Evolutionary conservation across 2,113 vertebrate species (phyloP).

Genomic region (Eudyptes chrysolophus): DNA sequence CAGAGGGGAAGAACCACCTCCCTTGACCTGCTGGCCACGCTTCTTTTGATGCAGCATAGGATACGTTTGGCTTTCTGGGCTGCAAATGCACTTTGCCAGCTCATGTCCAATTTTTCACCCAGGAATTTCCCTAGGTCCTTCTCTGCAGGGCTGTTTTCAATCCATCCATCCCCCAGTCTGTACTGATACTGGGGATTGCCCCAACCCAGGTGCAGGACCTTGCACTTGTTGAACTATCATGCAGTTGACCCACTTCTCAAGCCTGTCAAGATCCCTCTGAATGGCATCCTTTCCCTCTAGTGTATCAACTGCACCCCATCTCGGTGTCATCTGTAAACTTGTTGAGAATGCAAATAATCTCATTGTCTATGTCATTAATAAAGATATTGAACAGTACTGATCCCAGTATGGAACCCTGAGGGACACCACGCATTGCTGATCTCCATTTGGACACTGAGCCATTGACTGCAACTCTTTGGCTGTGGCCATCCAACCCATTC

Average conservation of each 20-base stretch:
- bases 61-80: background rate
- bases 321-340: background rate
- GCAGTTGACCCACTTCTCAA: background rate
- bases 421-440: background rate
- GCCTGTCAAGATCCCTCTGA: background rate
- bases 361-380: background rate
- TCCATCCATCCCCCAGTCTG: background rate
- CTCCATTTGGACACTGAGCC: background rate
- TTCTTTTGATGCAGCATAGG: background rate
- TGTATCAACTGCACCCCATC: background rate
- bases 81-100: background rate
- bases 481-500: background rate
- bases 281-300: background rate
- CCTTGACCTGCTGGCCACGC: background rate
- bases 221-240: background rate
- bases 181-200: background rate
- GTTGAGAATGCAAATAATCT: background rate
- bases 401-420: background rate
- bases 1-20: background rate
- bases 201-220: background rate
- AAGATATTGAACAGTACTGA: background rate
- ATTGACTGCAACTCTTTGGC: background rate
- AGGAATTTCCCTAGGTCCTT: background rate
- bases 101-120: background rate
- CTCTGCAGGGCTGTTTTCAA: background rate